A percentile compares a stretch with the other conserved stretches of the same genome.
phyloP scores from a whole-genome alignment of 2,888 invertebrate genomes.

The Stenchaetothrips biformis region DNA sequence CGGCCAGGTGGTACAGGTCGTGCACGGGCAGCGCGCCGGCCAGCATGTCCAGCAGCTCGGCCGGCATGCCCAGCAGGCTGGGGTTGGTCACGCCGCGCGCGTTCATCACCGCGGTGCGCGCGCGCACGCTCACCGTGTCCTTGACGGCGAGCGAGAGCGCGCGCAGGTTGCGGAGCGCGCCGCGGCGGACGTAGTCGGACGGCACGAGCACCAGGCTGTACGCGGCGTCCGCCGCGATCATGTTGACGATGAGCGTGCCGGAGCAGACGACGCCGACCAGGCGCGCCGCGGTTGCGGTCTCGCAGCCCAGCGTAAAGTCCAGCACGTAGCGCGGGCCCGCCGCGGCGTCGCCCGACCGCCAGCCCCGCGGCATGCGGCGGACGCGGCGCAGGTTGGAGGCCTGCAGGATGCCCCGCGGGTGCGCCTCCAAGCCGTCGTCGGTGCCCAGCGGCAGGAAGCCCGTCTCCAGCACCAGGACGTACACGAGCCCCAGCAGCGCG shows the following conservation, averaged over 20 bases:
- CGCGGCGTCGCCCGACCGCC: not conserved
- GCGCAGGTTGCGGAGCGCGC: not conserved
- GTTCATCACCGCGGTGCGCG: not conserved
- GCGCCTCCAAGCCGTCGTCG: not conserved
- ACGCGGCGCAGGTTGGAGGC: not conserved
- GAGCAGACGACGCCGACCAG: not conserved
- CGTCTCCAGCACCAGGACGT: constrained; percentile 4
- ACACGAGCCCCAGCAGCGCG: not conserved
- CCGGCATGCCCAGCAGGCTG: not conserved
- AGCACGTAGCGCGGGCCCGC: not conserved
- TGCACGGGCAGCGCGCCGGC: not conserved
- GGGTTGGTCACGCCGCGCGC: constrained; percentile 6
- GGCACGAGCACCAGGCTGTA: not conserved
- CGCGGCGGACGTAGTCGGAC: not conserved
- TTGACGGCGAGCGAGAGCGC: constrained; percentile 1
- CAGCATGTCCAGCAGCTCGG: not conserved
- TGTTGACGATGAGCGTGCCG: constrained; percentile 1
- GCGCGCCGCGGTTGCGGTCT: not conserved
- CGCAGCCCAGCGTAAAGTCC: not conserved
- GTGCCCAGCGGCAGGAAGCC: not conserved
- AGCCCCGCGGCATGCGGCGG: not conserved
- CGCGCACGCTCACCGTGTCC: not conserved
- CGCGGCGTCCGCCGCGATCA: not conserved
- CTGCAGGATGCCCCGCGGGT: not conserved
- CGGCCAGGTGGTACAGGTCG: not conserved